These are phyloP conservation scores for Philereme transversata DNA, from an alignment of 2,888 invertebrate genomes.

Conservation along the genomic window DNA sequence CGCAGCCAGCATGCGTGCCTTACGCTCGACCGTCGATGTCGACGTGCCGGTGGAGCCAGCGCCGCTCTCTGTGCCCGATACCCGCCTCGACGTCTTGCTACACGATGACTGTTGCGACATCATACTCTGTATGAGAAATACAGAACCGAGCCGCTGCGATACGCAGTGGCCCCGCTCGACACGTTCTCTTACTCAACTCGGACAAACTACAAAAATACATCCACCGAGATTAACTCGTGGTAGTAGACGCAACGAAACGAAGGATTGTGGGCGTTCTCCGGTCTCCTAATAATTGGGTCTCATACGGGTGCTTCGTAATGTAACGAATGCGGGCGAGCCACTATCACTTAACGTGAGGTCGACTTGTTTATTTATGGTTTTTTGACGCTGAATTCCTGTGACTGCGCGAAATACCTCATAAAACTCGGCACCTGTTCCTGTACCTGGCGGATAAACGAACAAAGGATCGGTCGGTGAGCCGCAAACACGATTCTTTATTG, in stretches of 20 bases:
- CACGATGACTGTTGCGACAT: slow-evolving; percentile 67
- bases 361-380: slow-evolving; percentile 37
- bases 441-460: slow-evolving; percentile 57
- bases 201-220: slow-evolving; percentile 48
- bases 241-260: slow-evolving; percentile 43
- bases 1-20: slow-evolving; percentile 65
- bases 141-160: slow-evolving; percentile 63
- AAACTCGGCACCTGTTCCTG: slow-evolving; percentile 61
- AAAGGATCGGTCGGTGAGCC: slow-evolving; percentile 56
- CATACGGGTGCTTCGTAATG: slow-evolving; percentile 62
- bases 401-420: slow-evolving; percentile 50
- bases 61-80: slow-evolving; percentile 70
- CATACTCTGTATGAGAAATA: slow-evolving; percentile 69
- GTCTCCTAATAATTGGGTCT: slow-evolving; percentile 59
- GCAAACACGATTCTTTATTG: slow-evolving; percentile 63
- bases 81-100: slow-evolving; percentile 62
- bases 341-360: slow-evolving; percentile 47
- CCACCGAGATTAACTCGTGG: slow-evolving; percentile 34
- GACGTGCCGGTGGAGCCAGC: slow-evolving; percentile 39
- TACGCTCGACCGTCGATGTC: slow-evolving; percentile 40
- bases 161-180: slow-evolving; percentile 74
- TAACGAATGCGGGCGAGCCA: slow-evolving; percentile 72
- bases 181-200: slow-evolving; percentile 79
- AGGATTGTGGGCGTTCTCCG: slow-evolving; percentile 56
- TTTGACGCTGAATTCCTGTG: slow-evolving; percentile 40